Evolutionary conservation across 92 coral and sea anemone species (phyloP), one percentile per base, ranked within the genome.

Genomic region (Parazoanthus swiftii): DNA sequence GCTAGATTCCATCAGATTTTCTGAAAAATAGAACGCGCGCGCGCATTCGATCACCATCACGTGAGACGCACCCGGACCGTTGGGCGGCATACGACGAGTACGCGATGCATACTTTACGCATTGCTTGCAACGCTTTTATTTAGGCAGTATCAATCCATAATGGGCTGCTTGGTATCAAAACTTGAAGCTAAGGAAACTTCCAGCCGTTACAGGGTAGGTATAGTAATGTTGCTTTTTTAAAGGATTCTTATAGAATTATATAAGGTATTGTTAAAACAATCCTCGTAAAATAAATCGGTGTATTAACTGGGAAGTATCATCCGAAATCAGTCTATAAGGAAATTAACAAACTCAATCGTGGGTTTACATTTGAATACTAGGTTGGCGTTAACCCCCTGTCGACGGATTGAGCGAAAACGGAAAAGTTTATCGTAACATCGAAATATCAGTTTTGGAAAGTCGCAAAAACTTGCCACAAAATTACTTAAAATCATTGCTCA

Each of bases 81-180:
- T 79, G 35, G 10, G 58, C 70, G 42, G 83, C 68, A 54, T 10
- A 54, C 83, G 68, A 33, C 2, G 70, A 78, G 43, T 54, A 26
- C 37, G 11, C 70, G 66, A 70, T 79, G 68, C 35, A 78, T 50
- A 78, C 66, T 78, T 23, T 78, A 25, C 6, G 63, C 50, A 50
- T 48, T 78, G 8, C 38, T 44, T 48, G 36, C 63, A 48, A 10
- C 15, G 21, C 13, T 8, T 14, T 78, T 44, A 50, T 43, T 29
- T 29, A 29, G 33, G 14, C 23, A 23, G 54, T 78, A 26, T 63
- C 25, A 20, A 35, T 23, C 56, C 80, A 78, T 48, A 11, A 78
- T 78, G 82, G 82, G 82, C 82, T 78, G 82, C 26, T 78, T 78
- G 54, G 66, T 56, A 26, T 78, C 82, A n/a, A 78, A 78, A 48